phyloP scores from a whole-genome alignment of 2,888 invertebrate genomes.

The Incurvaria masculella region DNA sequence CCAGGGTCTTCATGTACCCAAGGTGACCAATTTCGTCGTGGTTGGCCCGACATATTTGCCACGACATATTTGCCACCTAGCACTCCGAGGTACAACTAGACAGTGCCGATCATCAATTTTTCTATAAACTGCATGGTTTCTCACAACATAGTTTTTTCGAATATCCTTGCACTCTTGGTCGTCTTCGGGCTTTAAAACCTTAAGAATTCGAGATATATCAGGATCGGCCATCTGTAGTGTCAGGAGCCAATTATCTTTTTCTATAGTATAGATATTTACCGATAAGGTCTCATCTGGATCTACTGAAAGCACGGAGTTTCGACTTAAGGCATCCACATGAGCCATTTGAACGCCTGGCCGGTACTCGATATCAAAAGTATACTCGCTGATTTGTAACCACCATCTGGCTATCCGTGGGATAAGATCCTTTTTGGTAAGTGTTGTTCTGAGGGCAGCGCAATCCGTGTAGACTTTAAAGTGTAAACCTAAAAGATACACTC shows the following conservation, averaged over 20 bases:
- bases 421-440: constrained; percentile 13
- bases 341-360: constrained; percentile 19
- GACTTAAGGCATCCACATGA: constrained; percentile 21
- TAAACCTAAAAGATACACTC: constrained; percentile 21
- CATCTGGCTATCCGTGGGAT: constrained; percentile 23
- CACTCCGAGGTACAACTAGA: not conserved
- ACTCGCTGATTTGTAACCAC: constrained; percentile 22
- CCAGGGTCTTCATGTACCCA: no score
- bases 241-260: constrained; percentile 10
- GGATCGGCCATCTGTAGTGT: constrained; percentile 10
- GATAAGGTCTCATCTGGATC: not conserved
- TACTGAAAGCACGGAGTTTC: not conserved
- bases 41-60: no score
- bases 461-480: constrained; percentile 22
- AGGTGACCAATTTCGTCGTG: no score
- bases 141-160: constrained; percentile 6
- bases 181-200: constrained; percentile 8
- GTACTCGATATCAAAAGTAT: constrained; percentile 22
- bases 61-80: no score
- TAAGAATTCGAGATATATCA: constrained; percentile 9
- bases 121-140: constrained; percentile 7
- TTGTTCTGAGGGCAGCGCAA: constrained; percentile 12
- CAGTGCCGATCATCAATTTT: constrained; percentile 3
- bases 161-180: constrained; percentile 9
- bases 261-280: constrained; percentile 5